Evolutionary conservation across 2,888 invertebrate genomes (phyloP), one percentile per base, ranked within the genome.

Genomic region (Automeris io): DNA sequence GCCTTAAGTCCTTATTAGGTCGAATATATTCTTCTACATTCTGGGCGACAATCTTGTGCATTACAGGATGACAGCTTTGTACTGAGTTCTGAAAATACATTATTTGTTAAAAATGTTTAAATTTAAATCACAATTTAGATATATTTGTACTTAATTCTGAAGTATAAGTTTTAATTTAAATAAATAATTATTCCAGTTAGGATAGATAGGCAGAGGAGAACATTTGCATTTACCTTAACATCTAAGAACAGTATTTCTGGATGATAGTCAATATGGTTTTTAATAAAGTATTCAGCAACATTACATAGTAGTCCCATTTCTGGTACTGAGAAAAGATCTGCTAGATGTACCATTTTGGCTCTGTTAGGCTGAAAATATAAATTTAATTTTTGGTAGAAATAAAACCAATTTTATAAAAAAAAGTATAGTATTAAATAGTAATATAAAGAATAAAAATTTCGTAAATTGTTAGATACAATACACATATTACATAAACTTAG

Each of bases 231-330:
- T 81, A 96, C 96, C 89, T 95, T 93, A 0, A 98, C 95, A 82
- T 98, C 98, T 67, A 95, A 90, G 73, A 97, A 99, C 18, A 99
- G 89, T 62, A 97, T 97, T 79, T 97, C 97, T 1, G 99, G 97
- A 77, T 97, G 95, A 75, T 95, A 99, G 62, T 95, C 94, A 48
- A 98, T 95, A 53, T 93, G 92, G 73, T 96, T 94, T 37, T 89
- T 90, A 49, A 94, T 92, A 64, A 98, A 97, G 83, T 94, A 96
- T 81, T 98, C 96, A 0, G 96, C 95, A 2, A 98, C 95, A 79
- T 97, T 96, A 57, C 97, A 95, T 2, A 98, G 85, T 26, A 99
- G 85, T 49, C 95, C 93, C 93, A 98, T 97, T 88, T 98, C 98
- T 18, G 99, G 98, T 31, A 98, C 94, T 5, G 98, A 97, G 82